Conservation (phyloP, 1,140 invertebrate genomes). For the Aphelinus certus region DNA sequence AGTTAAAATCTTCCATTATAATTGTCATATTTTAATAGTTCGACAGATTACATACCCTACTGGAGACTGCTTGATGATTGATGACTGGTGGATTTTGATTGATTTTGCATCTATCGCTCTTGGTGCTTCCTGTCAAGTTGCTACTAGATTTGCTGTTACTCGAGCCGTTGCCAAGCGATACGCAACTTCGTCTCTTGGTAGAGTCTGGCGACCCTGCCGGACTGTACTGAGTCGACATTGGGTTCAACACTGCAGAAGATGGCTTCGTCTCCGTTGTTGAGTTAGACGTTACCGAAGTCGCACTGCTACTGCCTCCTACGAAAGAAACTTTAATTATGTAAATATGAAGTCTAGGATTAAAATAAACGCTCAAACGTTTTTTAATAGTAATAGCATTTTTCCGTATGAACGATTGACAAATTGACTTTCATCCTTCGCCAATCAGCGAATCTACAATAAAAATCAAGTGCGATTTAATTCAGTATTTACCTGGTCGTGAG, state of each 20-base stretch:
- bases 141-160: conserved; percentile 78
- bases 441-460: conserved; percentile 23
- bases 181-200: conserved; percentile 76
- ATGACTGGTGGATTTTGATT: conserved; percentile 58
- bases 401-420: not conserved
- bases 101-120: conserved; percentile 70
- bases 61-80: conserved; percentile 17
- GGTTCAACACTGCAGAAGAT: conserved; percentile 71
- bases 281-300: conserved; percentile 71
- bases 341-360: not conserved
- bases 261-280: conserved; percentile 78
- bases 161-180: conserved; percentile 76
- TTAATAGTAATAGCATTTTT: too few relatives aligned
- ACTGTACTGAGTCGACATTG: conserved; percentile 63
- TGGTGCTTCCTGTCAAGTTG: conserved; percentile 75
- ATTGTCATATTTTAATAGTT: too few relatives aligned
- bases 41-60: conserved; percentile 9
- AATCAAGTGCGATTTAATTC: not conserved
- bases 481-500: conserved; percentile 52
- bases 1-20: too few relatives aligned
- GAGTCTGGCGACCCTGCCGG: conserved; percentile 73
- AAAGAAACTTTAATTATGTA: conserved; percentile 28
- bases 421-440: not conserved
- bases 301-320: conserved; percentile 67
- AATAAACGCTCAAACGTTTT: too few relatives aligned